Conservation (phyloP, 2,888 invertebrate genomes). For the Agriopis aurantiaria region DNA sequence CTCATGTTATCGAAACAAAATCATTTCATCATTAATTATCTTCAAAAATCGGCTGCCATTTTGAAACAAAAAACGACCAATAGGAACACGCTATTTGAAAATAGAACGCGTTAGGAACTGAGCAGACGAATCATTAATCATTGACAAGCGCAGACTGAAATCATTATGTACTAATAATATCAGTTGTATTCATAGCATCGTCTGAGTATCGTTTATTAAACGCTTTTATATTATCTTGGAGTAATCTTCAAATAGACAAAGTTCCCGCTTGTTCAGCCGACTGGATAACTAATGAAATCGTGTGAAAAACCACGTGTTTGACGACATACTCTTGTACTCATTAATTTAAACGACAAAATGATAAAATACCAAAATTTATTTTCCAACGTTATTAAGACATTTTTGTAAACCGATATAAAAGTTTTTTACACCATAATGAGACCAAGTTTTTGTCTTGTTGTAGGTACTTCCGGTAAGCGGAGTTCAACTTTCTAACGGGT, state of each 20-base stretch:
- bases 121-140: slow-evolving; percentile 80
- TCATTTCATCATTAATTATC: slow-evolving; percentile 76
- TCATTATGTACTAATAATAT: slow-evolving; percentile 50
- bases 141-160: slow-evolving; percentile 58
- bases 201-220: slow-evolving; percentile 27
- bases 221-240: slow-evolving; percentile 22
- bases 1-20: slow-evolving; percentile 71
- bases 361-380: slow-evolving; percentile 49
- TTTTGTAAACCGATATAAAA: slow-evolving; percentile 20
- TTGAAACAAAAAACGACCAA: slow-evolving; percentile 77
- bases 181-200: slow-evolving; percentile 35
- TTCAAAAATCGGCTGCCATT: slow-evolving; percentile 80
- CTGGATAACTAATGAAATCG: slow-evolving; percentile 47
- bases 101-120: slow-evolving; percentile 72
- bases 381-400: slow-evolving; percentile 42
- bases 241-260: slow-evolving; percentile 41
- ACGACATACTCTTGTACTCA: slow-evolving; percentile 51
- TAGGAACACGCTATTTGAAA: slow-evolving; percentile 68
- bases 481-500: slow-evolving; percentile 30
- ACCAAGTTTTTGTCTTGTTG: slow-evolving; percentile 39
- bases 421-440: slow-evolving; percentile 30
- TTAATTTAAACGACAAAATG: slow-evolving; percentile 52
- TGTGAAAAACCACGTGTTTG: slow-evolving; percentile 46
- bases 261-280: slow-evolving; percentile 42
- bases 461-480: slow-evolving; percentile 39